phyloP scores from a whole-genome alignment of 2,797 vertebrate species.

The Chiroxiphia lanceolata region DNA sequence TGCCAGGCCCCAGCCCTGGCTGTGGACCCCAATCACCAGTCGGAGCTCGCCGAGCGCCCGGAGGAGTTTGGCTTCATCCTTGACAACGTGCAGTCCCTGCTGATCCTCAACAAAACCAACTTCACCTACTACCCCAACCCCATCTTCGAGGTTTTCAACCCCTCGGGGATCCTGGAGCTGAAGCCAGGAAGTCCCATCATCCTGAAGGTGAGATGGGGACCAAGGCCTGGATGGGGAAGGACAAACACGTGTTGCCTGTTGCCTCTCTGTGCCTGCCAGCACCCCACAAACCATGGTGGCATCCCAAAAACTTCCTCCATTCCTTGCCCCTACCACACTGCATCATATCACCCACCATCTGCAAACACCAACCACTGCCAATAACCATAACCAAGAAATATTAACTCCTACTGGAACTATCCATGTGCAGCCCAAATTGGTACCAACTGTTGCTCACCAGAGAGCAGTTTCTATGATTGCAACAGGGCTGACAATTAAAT shows the following conservation, averaged over 20 bases:
- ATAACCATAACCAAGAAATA: not conserved
- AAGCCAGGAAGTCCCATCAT: slow-evolving; percentile 98
- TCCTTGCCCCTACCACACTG: not conserved
- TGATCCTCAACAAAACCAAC: slow-evolving; percentile 92
- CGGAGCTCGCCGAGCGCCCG: slow-evolving; percentile 84
- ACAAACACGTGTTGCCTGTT: not conserved
- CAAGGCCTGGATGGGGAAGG: not conserved
- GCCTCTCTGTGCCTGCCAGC: not conserved
- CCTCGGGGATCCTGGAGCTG: slow-evolving; percentile 90
- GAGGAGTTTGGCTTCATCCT: slow-evolving; percentile 97
- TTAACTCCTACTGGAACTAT: not conserved
- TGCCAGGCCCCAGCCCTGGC: slow-evolving; percentile 92
- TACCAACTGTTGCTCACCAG: not conserved
- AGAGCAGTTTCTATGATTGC: not conserved
- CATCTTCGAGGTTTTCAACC: slow-evolving; percentile 89
- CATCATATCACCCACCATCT: not conserved
- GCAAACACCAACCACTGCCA: not conserved
- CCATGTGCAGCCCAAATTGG: not conserved
- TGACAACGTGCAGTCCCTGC: slow-evolving; percentile 89
- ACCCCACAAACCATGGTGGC: not conserved
- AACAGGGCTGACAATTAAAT: not conserved
- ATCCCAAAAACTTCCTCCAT: not conserved
- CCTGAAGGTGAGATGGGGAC: slow-evolving; percentile 83
- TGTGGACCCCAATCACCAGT: slow-evolving; percentile 81
- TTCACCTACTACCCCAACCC: slow-evolving; percentile 97